These are phyloP conservation scores for Syrista parreyssii DNA, from an alignment of 2,888 invertebrate genomes.

Conservation along the genomic window DNA sequence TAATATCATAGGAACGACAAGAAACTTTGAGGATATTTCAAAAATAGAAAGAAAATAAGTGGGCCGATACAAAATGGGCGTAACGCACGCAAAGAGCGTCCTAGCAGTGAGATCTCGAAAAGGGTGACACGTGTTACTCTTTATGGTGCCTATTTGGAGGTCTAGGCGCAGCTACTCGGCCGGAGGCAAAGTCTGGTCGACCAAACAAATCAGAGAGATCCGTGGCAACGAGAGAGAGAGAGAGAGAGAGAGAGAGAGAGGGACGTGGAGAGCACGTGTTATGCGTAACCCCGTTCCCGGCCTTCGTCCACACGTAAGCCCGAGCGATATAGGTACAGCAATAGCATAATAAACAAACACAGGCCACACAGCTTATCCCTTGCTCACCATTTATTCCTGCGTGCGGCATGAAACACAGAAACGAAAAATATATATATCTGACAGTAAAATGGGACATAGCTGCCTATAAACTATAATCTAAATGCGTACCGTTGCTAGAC, in stretches of 20 bases:
- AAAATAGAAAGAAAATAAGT: conserved; percentile 3
- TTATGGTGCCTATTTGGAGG: neutral
- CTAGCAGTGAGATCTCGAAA: neutral
- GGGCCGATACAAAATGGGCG: too few species aligned
- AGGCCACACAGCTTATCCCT: conserved; percentile 1
- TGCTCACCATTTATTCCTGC: conserved; percentile 64
- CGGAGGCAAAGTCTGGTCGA: conserved; percentile 3
- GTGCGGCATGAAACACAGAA: conserved; percentile 58
- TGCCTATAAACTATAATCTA: too few species aligned
- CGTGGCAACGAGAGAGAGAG: conserved; percentile 2
- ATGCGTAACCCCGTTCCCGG: conserved; percentile 34
- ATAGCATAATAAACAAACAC: conserved; percentile 23
- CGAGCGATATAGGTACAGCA: conserved; percentile 3
- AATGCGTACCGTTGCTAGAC: too few species aligned
- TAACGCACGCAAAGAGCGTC: too few species aligned
- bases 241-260: conserved; percentile 6
- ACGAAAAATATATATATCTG: conserved; percentile 26
- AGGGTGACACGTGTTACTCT: conserved; percentile 22
- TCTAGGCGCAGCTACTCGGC: neutral
- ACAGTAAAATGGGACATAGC: too few species aligned
- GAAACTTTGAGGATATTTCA: neutral
- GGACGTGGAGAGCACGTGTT: conserved; percentile 26
- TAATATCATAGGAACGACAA: conserved; percentile 6
- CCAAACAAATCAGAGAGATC: neutral
- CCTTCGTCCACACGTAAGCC: too few species aligned